Base-by-base conservation (phyloP, 2,888 invertebrate species). In the Malthinus flaveolus region DNA sequence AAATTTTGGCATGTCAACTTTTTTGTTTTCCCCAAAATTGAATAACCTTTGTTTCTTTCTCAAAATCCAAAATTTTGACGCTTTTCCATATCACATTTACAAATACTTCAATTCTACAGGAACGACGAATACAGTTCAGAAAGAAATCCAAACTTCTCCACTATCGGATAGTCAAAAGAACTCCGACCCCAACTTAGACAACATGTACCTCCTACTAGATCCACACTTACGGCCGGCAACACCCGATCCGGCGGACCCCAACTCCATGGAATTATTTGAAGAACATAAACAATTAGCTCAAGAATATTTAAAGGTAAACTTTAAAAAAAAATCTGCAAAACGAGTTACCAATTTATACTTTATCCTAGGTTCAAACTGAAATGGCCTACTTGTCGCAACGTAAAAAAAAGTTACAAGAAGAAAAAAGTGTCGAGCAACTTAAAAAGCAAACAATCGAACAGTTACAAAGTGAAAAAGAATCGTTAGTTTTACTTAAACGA, bases 231-330 rank as follows among this genome's bases (percentile, higher is more conserved):
- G 91, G 69, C 96, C 97, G 1, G 86, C 91, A 66, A 88, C 90
- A 35, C 95, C 96, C 10, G 91, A 93, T 79, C 84, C 87, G 67
- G 84, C 82, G 70, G 86, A 86, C 72, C 85, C 87, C 11, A 87
- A 90, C 76, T 96, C 95, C 50, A 85, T 91, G 76, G 83, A 88
- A 65, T 90, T 96, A 71, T 96, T 91, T 75, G 88, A 94, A 66
- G 91, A 95, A 71, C 95, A 96, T 75, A 91, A 91, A 73, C 84
- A 91, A 79, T 79, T 95, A 66, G 93, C 93, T 56, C 88, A 93
- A 77, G 92, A 95, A 78, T 95, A 93, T 80, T 84, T 95, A 56
- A 90, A 89, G 79, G 90, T 93, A 68, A 64, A 8, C 12, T 13
- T 34, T 2, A 13, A 34, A 6, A 15, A 15, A n/a, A 1, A 47